A percentile compares a stretch with the other conserved stretches of the same genome.
Conservation (phyloP, 2,888 invertebrate species). For the Neoscelio sp. region DNA sequence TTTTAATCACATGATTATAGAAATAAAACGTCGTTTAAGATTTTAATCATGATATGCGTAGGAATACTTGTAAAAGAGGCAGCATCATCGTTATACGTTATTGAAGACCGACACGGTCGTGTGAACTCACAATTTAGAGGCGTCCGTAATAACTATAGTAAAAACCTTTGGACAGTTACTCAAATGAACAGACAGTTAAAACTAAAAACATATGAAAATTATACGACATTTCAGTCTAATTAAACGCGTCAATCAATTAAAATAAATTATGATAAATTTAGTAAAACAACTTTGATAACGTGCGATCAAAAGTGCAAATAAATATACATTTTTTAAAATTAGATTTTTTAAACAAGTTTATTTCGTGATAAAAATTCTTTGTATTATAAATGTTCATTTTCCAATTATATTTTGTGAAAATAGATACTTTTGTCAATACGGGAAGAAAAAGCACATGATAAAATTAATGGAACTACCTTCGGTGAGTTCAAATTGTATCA, state of each 20-base stretch:
- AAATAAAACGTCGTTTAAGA: not conserved
- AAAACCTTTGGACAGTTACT: constrained; percentile 1
- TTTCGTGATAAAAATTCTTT: no score
- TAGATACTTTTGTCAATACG: not conserved
- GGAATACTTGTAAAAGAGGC: not conserved
- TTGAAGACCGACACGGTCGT: not conserved
- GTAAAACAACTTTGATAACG: not conserved
- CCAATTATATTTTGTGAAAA: no score
- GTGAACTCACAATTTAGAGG: constrained; percentile 3
- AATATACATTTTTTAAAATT: no score
- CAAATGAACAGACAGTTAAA: constrained; percentile 5
- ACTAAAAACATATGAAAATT: constrained; percentile 3
- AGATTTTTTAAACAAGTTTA: no score
- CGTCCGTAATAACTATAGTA: not conserved
- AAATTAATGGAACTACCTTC: not conserved
- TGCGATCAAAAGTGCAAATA: not conserved
- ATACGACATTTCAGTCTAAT: constrained; percentile 4
- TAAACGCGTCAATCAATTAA: not conserved
- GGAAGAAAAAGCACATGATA: not conserved
- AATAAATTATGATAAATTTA: not conserved
- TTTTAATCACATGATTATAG: not conserved
- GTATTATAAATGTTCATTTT: no score
- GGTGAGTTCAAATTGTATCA: not conserved
- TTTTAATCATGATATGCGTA: constrained; percentile 12
- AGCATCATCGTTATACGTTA: not conserved